Percentiles rank a stretch among this genome's conserved stretches.
Evolutionary conservation across 2,113 vertebrate species (phyloP).

Genomic region (Athene cunicularia): DNA sequence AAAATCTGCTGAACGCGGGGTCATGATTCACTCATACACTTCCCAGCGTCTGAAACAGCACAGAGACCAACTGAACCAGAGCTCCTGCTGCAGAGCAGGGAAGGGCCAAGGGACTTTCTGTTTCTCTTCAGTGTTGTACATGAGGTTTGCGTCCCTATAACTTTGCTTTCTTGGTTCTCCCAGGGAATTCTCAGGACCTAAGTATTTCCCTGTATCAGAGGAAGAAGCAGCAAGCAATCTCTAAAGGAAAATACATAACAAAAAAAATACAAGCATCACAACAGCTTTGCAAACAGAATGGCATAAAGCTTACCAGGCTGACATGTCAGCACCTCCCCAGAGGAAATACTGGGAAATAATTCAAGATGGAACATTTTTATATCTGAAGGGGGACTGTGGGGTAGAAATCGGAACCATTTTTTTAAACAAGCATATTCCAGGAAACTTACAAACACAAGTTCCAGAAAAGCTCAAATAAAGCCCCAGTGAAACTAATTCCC

Average conservation of each 20-base stretch:
- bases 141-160: background rate
- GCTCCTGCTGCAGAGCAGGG: background rate
- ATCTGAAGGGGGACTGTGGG: background rate
- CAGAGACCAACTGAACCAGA: background rate
- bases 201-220: background rate
- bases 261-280: background rate
- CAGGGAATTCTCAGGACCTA: background rate
- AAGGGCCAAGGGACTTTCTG: background rate
- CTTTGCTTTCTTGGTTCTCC: background rate
- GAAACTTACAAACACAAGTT: background rate
- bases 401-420: background rate
- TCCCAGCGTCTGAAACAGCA: background rate
- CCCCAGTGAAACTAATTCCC: background rate
- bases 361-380: background rate
- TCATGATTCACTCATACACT: background rate
- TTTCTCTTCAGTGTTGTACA: background rate
- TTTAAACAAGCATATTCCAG: background rate
- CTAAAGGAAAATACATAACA: background rate
- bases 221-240: background rate
- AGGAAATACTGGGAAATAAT: background rate
- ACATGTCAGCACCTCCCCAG: background rate
- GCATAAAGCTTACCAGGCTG: background rate
- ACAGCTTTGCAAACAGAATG: slow-evolving; percentile 27
- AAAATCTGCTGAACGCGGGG: background rate
- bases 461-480: background rate